Evolutionary conservation across 1,140 invertebrate species (phyloP).

Genomic region (Zaprionus gabonicus): DNA sequence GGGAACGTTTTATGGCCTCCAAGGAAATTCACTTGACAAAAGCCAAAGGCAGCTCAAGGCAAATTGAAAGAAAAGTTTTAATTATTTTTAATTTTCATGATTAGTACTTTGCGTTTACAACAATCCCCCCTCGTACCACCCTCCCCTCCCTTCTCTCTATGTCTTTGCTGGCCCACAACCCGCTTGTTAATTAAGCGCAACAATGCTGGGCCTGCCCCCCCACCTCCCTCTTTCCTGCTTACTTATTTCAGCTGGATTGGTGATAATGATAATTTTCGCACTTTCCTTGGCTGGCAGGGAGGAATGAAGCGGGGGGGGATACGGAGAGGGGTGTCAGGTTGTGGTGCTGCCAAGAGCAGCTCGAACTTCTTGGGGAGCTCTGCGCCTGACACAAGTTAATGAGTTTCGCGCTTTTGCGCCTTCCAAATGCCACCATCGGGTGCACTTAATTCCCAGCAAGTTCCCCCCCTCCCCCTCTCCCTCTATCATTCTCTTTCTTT

Average conservation of each 20-base stretch:
- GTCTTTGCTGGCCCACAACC: background rate
- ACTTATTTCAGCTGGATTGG: constrained; percentile 46
- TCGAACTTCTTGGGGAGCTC: constrained; percentile 44
- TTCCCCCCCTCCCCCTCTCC: background rate
- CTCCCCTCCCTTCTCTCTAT: background rate
- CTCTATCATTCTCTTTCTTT: background rate
- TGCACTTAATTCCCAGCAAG: constrained; percentile 65
- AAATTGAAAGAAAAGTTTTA: constrained; percentile 84
- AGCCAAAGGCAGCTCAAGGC: constrained; percentile 24
- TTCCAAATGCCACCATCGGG: constrained; percentile 75
- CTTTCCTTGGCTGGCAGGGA: constrained; percentile 34
- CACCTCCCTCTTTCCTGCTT: constrained; percentile 13
- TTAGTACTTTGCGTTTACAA: constrained; percentile 81
- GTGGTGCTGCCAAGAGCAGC: background rate
- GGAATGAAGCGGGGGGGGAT: background rate
- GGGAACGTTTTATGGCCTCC: constrained; percentile 69
- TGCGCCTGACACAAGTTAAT: constrained; percentile 79
- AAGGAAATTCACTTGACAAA: constrained; percentile 62
- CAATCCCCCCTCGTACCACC: constrained; percentile 9
- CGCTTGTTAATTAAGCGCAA: constrained; percentile 80
- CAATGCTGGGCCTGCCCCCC: constrained; percentile 56
- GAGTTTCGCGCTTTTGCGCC: constrained; percentile 78
- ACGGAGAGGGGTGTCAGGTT: background rate
- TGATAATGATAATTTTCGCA: constrained; percentile 81
- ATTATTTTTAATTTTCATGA: constrained; percentile 84